A percentile compares a stretch with the other conserved stretches of the same genome.
Conservation (phyloP, 1,140 invertebrate species). For the Eciton burchellii region DNA sequence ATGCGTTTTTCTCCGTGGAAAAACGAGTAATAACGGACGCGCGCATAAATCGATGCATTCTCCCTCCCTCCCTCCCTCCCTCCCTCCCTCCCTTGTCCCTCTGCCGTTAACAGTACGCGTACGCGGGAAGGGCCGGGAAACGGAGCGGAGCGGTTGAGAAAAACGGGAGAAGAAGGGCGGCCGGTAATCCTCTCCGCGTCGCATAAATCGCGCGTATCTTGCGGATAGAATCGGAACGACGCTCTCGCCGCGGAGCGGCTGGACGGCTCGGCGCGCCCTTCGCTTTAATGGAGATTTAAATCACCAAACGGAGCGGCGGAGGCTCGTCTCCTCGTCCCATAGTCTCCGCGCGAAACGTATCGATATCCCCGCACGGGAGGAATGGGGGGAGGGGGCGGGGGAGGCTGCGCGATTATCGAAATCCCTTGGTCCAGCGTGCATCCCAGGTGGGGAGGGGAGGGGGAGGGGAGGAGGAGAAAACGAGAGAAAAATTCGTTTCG, state of each 20-base stretch:
- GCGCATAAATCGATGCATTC: slow-evolving; percentile 27
- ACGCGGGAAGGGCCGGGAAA: background rate
- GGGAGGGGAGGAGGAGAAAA: background rate
- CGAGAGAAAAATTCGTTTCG: slow-evolving; percentile 14
- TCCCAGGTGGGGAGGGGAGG: background rate
- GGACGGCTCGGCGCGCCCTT: background rate
- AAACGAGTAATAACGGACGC: slow-evolving; percentile 33
- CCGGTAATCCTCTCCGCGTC: slow-evolving; percentile 6
- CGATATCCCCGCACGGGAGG: too few species aligned
- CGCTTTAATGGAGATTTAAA: slow-evolving; percentile 51
- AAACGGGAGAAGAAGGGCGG: background rate
- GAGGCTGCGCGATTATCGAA: background rate
- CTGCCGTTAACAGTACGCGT: slow-evolving; percentile 27
- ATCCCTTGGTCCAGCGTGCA: background rate
- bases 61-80: too few species aligned
- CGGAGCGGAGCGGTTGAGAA: background rate
- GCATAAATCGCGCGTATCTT: slow-evolving; percentile 44
- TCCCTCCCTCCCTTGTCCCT: too few species aligned
- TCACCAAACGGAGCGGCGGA: slow-evolving; percentile 4
- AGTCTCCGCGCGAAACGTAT: too few species aligned
- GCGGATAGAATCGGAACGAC: slow-evolving; percentile 40
- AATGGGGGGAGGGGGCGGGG: slow-evolving; percentile 13
- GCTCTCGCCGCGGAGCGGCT: background rate
- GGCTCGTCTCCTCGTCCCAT: too few species aligned
- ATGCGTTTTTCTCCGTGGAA: slow-evolving; percentile 2